A percentile compares a stretch with the other conserved stretches of the same genome.
phyloP scores from a whole-genome alignment of 2,888 invertebrate species.

The Chrysolina americana region DNA sequence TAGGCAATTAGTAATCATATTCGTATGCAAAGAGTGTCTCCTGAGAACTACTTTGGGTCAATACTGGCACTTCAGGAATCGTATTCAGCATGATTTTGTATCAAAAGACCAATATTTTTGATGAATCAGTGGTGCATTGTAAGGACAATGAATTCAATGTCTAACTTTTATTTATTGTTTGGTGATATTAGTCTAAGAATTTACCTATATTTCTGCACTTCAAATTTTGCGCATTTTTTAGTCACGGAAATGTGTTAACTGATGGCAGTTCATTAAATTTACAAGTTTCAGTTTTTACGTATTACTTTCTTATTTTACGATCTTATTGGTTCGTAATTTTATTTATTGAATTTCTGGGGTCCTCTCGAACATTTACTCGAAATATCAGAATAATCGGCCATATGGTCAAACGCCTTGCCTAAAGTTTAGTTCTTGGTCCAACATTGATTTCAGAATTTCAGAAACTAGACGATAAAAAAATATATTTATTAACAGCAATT shows the following conservation, averaged over 20 bases:
- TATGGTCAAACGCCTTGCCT: background rate
- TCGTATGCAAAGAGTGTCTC: background rate
- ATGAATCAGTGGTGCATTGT: constrained; percentile 33
- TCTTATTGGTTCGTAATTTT: constrained; percentile 4
- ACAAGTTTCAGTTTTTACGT: constrained; percentile 1
- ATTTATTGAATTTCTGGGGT: background rate
- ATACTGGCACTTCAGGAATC: constrained; percentile 13
- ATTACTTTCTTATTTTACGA: background rate
- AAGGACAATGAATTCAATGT: constrained; percentile 16
- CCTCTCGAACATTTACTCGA: background rate
- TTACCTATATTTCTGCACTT: constrained; percentile 45
- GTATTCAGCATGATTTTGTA: constrained; percentile 24
- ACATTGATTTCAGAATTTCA: background rate
- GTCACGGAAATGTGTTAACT: constrained; percentile 24
- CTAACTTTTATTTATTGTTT: constrained; percentile 34
- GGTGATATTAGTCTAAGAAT: constrained; percentile 46
- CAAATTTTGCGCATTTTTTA: constrained; percentile 40
- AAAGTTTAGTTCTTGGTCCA: background rate
- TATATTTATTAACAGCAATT: too few relatives aligned
- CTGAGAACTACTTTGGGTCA: background rate
- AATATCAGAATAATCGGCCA: background rate
- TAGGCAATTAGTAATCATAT: too few relatives aligned
- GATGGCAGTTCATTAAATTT: constrained; percentile 10
- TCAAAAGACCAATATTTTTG: constrained; percentile 21
- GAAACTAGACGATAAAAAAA: background rate